These are phyloP conservation scores for human DNA, from an alignment of 2,113 vertebrate species.

Conservation along the genomic window DNA sequence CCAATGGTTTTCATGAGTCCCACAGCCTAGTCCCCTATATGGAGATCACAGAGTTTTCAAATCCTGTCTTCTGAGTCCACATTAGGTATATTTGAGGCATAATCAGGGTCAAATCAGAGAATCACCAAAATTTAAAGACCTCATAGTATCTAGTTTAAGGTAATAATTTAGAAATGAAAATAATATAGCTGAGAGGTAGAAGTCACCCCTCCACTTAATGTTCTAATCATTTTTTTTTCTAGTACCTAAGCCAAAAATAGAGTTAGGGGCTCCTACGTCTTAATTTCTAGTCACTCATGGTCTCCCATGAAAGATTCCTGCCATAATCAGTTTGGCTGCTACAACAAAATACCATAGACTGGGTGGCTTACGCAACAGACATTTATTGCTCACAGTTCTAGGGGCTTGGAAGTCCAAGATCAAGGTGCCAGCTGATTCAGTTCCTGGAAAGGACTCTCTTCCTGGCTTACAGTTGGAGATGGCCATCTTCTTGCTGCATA, in stretches of 20 bases:
- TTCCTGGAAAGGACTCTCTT: background rate
- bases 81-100: background rate
- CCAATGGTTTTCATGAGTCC: slow-evolving; percentile 8
- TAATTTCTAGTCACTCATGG: background rate
- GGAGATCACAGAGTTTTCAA: slow-evolving; percentile 38
- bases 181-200: background rate
- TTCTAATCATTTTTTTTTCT: background rate
- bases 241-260: background rate
- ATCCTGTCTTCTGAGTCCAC: background rate
- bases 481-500: background rate
- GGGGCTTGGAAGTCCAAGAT: background rate
- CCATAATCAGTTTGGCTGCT: background rate
- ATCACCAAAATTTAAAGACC: background rate
- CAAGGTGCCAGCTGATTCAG: background rate
- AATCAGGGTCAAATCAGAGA: background rate
- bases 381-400: background rate
- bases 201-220: background rate
- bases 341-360: background rate
- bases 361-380: background rate
- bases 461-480: background rate
- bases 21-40: background rate
- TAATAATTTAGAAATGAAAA: background rate
- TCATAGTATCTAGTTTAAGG: background rate
- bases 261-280: background rate
- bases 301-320: background rate